These are phyloP conservation scores for Drosophila sturtevanti DNA, from an alignment of 1,140 invertebrate species.

Conservation along the genomic window DNA sequence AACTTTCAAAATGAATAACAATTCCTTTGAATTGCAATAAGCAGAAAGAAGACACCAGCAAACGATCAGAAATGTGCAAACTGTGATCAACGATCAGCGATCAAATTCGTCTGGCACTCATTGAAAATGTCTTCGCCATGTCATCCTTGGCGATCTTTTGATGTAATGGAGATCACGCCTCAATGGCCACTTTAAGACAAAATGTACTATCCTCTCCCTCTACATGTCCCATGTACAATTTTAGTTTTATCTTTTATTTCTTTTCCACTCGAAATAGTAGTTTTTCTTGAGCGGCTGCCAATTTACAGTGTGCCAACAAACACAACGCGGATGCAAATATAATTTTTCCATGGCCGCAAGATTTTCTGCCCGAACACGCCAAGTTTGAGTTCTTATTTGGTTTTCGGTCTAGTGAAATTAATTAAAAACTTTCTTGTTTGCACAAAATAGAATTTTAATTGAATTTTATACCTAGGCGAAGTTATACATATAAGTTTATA, in stretches of 20 bases:
- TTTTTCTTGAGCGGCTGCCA: constrained; percentile 70
- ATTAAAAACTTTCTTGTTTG: constrained; percentile 73
- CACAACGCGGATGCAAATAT: constrained; percentile 60
- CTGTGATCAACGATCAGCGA: background rate
- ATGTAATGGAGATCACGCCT: constrained; percentile 29
- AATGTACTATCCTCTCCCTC: background rate
- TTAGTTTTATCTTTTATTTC: background rate
- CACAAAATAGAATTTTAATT: constrained; percentile 60
- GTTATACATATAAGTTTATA: background rate
- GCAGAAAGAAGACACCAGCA: background rate
- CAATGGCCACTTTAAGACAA: constrained; percentile 48
- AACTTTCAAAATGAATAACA: constrained; percentile 57
- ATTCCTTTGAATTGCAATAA: constrained; percentile 39
- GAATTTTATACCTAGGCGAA: constrained; percentile 41
- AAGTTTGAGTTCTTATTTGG: constrained; percentile 68
- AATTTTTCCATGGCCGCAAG: constrained; percentile 47
- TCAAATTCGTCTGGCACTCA: constrained; percentile 39
- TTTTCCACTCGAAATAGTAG: constrained; percentile 49
- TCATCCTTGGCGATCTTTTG: constrained; percentile 23
- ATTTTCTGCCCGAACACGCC: constrained; percentile 64
- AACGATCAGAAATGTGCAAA: background rate
- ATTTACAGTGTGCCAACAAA: constrained; percentile 39
- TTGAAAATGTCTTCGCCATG: constrained; percentile 18
- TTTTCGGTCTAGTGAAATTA: constrained; percentile 80
- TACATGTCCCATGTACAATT: background rate